Percentiles rank a stretch among this genome's conserved stretches.
Evolutionary conservation across 2,797 vertebrate genomes (phyloP).

Genomic region (Geotrypetes seraphini): DNA sequence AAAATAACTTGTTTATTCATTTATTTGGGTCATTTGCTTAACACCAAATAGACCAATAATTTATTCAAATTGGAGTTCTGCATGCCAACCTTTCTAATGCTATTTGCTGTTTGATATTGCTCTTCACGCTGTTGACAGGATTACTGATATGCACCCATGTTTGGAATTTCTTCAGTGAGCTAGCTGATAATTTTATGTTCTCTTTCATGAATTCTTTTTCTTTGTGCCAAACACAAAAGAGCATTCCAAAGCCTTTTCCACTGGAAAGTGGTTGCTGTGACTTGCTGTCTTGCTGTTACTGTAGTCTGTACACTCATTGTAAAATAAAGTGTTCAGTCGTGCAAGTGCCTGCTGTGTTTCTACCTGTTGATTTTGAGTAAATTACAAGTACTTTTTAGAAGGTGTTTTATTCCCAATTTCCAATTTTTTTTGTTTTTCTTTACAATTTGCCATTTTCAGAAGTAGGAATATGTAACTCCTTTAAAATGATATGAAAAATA

Average conservation of each 20-base stretch:
- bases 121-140: conserved; percentile 32
- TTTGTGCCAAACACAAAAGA: conserved; percentile 49
- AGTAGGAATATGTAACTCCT: no score
- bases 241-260: conserved; percentile 33
- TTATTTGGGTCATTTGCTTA: no score
- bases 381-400: background rate
- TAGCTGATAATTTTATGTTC: conserved; percentile 13
- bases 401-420: background rate
- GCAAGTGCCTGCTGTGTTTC: conserved; percentile 13
- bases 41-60: no score
- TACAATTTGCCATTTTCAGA: background rate
- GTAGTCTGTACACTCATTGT: conserved; percentile 29
- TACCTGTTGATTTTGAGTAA: conserved; percentile 22
- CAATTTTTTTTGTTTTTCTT: background rate
- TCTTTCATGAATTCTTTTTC: conserved; percentile 26
- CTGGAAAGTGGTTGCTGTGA: conserved; percentile 30
- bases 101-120: conserved; percentile 35
- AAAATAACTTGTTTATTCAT: no score
- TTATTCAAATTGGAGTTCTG: conserved; percentile 37
- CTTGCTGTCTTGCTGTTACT: conserved; percentile 36
- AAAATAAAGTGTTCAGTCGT: conserved; percentile 57
- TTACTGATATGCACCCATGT: conserved; percentile 25
- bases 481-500: no score
- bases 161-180: conserved; percentile 23
- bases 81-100: conserved; percentile 37